These are phyloP conservation scores for Microctonus aethiopoides DNA, from an alignment of 2,888 invertebrate species.

Conservation along the genomic window DNA sequence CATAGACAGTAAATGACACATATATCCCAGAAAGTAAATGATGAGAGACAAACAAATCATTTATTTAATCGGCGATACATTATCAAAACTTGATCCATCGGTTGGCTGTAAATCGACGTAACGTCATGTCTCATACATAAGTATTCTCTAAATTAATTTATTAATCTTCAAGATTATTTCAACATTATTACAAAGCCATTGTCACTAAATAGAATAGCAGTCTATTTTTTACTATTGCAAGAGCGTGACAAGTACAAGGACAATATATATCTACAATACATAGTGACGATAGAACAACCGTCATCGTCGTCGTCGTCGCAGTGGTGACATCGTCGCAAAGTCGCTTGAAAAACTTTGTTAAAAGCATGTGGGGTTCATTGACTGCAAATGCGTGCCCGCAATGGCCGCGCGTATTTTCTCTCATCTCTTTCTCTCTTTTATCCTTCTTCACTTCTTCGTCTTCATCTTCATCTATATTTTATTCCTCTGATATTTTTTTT, in stretches of 20 bases:
- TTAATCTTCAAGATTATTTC: too few species aligned
- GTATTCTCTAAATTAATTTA: too few species aligned
- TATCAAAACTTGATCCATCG: not conserved
- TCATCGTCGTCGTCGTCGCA: not conserved
- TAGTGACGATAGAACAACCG: not conserved
- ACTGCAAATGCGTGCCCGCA: conserved; percentile 32
- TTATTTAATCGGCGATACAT: not conserved
- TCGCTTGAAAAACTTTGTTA: conserved; percentile 32
- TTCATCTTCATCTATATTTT: conserved; percentile 15
- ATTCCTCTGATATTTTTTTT: not conserved
- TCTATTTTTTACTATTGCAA: not conserved
- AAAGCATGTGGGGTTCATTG: conserved; percentile 34
- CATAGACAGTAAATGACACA: not conserved
- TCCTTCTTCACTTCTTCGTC: conserved; percentile 19
- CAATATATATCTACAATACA: not conserved
- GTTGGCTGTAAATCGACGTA: not conserved
- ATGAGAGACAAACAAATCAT: not conserved
- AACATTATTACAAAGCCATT: too few species aligned
- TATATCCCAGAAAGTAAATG: not conserved
- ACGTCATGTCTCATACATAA: not conserved
- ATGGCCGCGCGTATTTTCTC: conserved; percentile 27
- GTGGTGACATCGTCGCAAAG: conserved; percentile 1
- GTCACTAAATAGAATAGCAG: too few species aligned
- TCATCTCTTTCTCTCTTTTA: conserved; percentile 4
- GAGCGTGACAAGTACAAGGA: not conserved